Percentiles rank a stretch among this genome's conserved stretches.
Conservation (phyloP, 37 sponge, comb jelly and placozoan species). For the Chondrilla cf. caribensis region DNA sequence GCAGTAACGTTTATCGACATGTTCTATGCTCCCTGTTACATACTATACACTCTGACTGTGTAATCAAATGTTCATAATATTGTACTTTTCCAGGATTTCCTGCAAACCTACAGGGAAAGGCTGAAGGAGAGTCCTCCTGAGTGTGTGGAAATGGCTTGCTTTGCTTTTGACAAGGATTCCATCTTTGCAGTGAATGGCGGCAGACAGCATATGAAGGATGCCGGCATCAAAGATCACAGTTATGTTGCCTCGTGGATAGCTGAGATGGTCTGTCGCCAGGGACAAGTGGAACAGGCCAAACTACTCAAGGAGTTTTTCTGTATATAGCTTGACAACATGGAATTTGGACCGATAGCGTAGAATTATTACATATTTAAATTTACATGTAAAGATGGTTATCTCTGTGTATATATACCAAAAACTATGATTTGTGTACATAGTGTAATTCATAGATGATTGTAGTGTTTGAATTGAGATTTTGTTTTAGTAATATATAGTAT, state of each 20-base stretch:
- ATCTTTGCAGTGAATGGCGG: neutral
- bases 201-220: slow-evolving; percentile 26
- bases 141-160: slow-evolving; percentile 8
- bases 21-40: too few species aligned
- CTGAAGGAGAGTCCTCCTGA: neutral
- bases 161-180: slow-evolving; percentile 26
- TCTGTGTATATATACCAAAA: neutral
- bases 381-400: neutral
- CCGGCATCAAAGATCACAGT: slow-evolving; percentile 7
- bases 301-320: neutral
- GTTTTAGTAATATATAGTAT: too few species aligned
- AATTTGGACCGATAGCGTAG: neutral
- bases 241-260: slow-evolving; percentile 40
- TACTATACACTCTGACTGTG: too few species aligned
- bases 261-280: neutral
- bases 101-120: neutral
- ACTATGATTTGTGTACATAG: neutral
- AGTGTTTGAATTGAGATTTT: too few species aligned
- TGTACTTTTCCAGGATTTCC: neutral
- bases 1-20: too few species aligned
- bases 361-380: too few species aligned
- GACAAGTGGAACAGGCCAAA: neutral
- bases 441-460: neutral
- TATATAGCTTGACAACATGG: neutral
- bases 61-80: too few species aligned